These are phyloP conservation scores for Actinostola sp. DNA, from an alignment of 92 coral and sea anemone species.

Conservation along the genomic window DNA sequence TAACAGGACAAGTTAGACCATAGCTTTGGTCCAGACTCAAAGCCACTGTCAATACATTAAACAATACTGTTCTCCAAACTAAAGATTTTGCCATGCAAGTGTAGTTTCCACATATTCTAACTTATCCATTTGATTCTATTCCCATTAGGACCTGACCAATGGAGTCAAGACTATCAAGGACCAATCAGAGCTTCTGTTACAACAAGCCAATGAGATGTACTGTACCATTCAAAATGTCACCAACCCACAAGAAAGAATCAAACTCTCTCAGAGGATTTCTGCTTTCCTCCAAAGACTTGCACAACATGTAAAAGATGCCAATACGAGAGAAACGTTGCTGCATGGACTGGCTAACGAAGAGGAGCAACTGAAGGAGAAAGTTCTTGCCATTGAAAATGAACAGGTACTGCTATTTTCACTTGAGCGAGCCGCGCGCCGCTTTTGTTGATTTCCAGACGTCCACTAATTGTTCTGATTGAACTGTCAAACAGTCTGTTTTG, in stretches of 20 bases:
- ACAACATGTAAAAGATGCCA: conserved; percentile 56
- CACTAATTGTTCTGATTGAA: too few relatives aligned
- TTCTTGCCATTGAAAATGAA: conserved; percentile 65
- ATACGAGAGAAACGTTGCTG: conserved; percentile 70
- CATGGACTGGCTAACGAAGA: conserved; percentile 66
- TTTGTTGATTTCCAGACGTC: too few relatives aligned
- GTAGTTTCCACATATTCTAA: too few relatives aligned
- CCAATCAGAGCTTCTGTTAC: conserved; percentile 35
- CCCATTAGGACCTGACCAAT: conserved; percentile 44
- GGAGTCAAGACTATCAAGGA: conserved; percentile 40
- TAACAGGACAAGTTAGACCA: too few relatives aligned
- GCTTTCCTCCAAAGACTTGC: conserved; percentile 28
- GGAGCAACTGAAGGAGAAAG: conserved; percentile 58
- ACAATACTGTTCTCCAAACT: background rate
- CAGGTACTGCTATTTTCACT: too few relatives aligned
- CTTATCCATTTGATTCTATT: too few relatives aligned
- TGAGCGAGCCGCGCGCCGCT: too few relatives aligned
- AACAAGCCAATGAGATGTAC: conserved; percentile 10
- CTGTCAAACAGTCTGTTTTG: too few relatives aligned
- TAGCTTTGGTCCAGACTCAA: too few relatives aligned
- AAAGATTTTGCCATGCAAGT: background rate
- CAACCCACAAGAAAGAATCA: conserved; percentile 37
- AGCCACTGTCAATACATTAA: too few relatives aligned
- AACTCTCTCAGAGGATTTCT: conserved; percentile 41
- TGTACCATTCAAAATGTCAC: background rate